Conservation (phyloP, 2,888 invertebrate genomes). For the Orchesella flavescens region DNA sequence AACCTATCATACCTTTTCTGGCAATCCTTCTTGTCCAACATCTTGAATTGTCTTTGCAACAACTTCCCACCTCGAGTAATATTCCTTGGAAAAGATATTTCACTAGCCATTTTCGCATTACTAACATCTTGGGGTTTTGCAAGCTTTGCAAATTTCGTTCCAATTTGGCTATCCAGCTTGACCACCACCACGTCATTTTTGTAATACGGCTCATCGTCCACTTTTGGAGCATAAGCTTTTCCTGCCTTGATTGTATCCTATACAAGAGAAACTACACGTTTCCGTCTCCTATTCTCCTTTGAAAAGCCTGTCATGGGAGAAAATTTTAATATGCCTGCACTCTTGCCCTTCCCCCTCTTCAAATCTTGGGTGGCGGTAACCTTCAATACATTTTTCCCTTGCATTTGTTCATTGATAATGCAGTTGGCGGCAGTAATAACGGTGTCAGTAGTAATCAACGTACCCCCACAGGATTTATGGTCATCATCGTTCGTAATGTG, state of each 20-base stretch:
- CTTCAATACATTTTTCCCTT: not conserved
- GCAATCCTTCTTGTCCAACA: not conserved
- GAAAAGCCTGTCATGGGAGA: not conserved
- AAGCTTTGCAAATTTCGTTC: not conserved
- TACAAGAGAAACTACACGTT: not conserved
- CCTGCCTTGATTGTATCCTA: too few species aligned
- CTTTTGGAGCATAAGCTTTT: too few species aligned
- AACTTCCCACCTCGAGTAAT: not conserved
- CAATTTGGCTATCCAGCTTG: too few species aligned
- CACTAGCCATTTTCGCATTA: not conserved
- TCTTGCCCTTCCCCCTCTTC: not conserved
- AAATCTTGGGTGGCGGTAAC: not conserved
- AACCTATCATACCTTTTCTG: not conserved
- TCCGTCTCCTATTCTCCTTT: not conserved
- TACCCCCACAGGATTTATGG: conserved; percentile 18
- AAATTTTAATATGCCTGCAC: not conserved
- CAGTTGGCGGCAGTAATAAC: conserved; percentile 21
- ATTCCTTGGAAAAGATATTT: conserved; percentile 3
- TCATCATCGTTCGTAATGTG: not conserved
- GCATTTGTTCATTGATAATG: not conserved
- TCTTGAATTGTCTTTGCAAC: not conserved
- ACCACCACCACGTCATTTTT: conserved; percentile 1
- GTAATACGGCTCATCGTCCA: conserved; percentile 1
- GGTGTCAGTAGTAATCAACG: not conserved
- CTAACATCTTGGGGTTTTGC: too few species aligned